Conservation (phyloP, 1,140 invertebrate genomes). For the Heliconius melpomene region DNA sequence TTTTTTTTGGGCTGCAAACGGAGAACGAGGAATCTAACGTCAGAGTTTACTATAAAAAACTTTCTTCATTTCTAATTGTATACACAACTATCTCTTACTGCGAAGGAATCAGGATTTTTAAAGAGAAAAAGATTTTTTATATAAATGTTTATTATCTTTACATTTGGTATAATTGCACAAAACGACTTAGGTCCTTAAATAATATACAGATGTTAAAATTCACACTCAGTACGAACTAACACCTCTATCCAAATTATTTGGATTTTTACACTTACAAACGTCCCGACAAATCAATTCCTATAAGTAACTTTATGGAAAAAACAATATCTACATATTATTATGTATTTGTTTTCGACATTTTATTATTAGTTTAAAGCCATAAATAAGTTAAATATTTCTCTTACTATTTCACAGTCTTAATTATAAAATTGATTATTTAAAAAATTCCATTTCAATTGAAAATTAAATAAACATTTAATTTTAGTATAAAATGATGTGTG, state of each 20-base stretch:
- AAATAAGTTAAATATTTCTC: constrained; percentile 16
- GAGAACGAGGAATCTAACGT: too few relatives aligned
- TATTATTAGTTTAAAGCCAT: constrained; percentile 21
- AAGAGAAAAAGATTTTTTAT: constrained; percentile 23
- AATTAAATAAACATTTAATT: constrained; percentile 21
- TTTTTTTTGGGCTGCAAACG: too few relatives aligned
- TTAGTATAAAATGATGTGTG: constrained; percentile 34
- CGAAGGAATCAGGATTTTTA: not conserved
- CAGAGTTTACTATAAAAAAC: too few relatives aligned
- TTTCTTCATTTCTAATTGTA: too few relatives aligned
- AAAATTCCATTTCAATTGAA: constrained; percentile 15
- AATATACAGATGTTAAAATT: constrained; percentile 44
- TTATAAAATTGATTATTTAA: constrained; percentile 22
- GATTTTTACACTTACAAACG: constrained; percentile 13
- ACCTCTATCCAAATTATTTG: constrained; percentile 28
- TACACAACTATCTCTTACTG: too few relatives aligned
- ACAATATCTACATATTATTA: constrained; percentile 1
- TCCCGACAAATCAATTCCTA: constrained; percentile 37
- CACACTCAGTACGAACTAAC: constrained; percentile 47
- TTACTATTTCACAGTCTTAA: constrained; percentile 21
- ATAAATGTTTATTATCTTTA: constrained; percentile 54
- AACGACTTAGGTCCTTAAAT: constrained; percentile 39
- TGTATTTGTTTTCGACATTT: constrained; percentile 6
- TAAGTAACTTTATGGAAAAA: constrained; percentile 8
- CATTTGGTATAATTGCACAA: constrained; percentile 49